Base-by-base conservation (phyloP, 64 coral and sea anemone species). In the Dendronephthya gigantea region DNA sequence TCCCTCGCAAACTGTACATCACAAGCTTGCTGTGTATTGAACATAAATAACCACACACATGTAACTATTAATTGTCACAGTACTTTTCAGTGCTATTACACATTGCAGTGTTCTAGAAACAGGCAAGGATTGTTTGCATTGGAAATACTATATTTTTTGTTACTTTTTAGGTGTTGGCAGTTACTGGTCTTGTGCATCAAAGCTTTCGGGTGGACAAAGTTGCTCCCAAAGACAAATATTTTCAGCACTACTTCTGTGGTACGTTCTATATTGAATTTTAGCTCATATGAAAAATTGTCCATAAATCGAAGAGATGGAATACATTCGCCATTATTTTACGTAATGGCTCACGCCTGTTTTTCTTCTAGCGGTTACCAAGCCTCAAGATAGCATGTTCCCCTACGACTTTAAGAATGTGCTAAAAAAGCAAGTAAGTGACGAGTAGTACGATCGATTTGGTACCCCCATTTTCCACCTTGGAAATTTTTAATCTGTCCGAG, bases 161-260 rank as follows among this genome's bases (percentile, higher is more conserved):
- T 39, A 33, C 30, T 2, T 8, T 37, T 10, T 79, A 79, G 72
- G 72, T 79, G 31, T 39, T 79, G 36, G 72, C 72, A 79, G 72
- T 79, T 37, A 79, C 72, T 79, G 72, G 72, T 37, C 90, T 97
- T 49, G 89, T 97, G 14, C 91, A 97, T 43, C 91, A 97, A 66
- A 82, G 84, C 30, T 89, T 97, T 16, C 72, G 87, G 47, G 28
- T 93, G 30, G 92, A 97, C 41, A 97, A 81, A 48, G 91, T 92
- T 32, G 94, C 94, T 9, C 94, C 94, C 0, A 97, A 97, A 85
- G 86, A 97, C 62, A 93, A 89, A 9, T 79, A 39, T 39, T 97
- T 93, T 52, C 94, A 97, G 17, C 93, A 97, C 50, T 86, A 92
- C 47, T 97, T 97, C 33, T 97, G 92, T 88, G 85, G 94, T 97